These are phyloP conservation scores for Rhegmatorhina hoffmannsi DNA, from an alignment of 2,113 vertebrate genomes.

Conservation along the genomic window DNA sequence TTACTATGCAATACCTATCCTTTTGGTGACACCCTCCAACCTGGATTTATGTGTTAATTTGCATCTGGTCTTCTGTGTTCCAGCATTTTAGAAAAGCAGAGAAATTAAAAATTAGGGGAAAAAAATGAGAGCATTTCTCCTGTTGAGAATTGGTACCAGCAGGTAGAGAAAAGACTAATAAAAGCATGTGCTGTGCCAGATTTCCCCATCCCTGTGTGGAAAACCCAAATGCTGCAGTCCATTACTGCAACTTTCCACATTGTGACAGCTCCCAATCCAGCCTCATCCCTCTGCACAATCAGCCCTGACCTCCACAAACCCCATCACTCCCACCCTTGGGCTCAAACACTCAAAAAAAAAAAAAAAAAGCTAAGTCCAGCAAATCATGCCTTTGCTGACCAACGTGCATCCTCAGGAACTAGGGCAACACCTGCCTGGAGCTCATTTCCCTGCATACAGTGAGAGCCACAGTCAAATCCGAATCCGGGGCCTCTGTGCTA, in stretches of 20 bases:
- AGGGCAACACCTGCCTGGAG: conserved; percentile 60
- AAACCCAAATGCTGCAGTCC: background rate
- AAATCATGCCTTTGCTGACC: conserved; percentile 36
- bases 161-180: background rate
- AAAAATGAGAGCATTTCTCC: background rate
- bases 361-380: background rate
- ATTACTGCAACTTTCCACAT: background rate
- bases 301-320: background rate
- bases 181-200: background rate
- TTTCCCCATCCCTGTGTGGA: background rate
- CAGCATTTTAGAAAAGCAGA: background rate
- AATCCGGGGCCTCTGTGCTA: background rate
- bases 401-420: conserved; percentile 7
- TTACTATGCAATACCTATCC: conserved; percentile 59
- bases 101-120: background rate
- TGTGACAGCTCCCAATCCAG: background rate
- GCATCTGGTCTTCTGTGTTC: conserved; percentile 9
- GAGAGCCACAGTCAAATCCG: background rate
- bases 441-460: conserved; percentile 24
- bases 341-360: background rate
- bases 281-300: background rate
- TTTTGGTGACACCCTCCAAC: conserved; percentile 44
- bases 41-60: conserved; percentile 65
- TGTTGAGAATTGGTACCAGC: background rate
- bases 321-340: background rate